Evolutionary conservation across 2,797 vertebrate genomes (phyloP).

Genomic region (Pangasius sanitwongsei): DNA sequence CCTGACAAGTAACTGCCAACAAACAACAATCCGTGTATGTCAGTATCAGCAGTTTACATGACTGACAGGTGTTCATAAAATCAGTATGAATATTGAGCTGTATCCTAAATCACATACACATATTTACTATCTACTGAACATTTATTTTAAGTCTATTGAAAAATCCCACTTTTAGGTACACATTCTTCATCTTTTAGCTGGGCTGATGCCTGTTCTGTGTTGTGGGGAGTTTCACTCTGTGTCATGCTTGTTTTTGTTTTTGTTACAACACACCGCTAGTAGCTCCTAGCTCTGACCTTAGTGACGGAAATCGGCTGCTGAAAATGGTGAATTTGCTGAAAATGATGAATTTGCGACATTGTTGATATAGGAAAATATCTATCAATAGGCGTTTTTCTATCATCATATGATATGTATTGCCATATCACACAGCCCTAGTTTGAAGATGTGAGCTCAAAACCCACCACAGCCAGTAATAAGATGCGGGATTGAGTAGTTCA

Average conservation of each 20-base stretch:
- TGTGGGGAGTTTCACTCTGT: background rate
- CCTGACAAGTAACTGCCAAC: background rate
- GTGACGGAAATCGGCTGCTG: background rate
- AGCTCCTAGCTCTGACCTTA: background rate
- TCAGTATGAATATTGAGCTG: background rate
- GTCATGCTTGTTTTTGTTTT: background rate
- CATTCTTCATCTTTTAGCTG: background rate
- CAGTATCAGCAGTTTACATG: background rate
- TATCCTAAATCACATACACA: background rate
- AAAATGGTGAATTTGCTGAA: too few species aligned
- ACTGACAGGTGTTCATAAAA: background rate
- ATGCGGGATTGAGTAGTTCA: background rate
- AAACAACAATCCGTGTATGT: background rate
- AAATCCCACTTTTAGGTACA: background rate
- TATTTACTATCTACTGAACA: background rate
- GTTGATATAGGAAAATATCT: background rate
- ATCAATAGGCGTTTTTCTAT: background rate
- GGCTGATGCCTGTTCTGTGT: background rate
- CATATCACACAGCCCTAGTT: background rate
- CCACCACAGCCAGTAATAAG: background rate
- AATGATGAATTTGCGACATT: background rate
- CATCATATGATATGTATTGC: background rate
- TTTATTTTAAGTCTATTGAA: background rate
- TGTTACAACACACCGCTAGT: background rate
- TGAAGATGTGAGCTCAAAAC: background rate